Percentiles rank a stretch among this genome's conserved stretches.
Evolutionary conservation across 53 echinoderm and acorn worm species (phyloP).

Genomic region (Pentamera pediparva): DNA sequence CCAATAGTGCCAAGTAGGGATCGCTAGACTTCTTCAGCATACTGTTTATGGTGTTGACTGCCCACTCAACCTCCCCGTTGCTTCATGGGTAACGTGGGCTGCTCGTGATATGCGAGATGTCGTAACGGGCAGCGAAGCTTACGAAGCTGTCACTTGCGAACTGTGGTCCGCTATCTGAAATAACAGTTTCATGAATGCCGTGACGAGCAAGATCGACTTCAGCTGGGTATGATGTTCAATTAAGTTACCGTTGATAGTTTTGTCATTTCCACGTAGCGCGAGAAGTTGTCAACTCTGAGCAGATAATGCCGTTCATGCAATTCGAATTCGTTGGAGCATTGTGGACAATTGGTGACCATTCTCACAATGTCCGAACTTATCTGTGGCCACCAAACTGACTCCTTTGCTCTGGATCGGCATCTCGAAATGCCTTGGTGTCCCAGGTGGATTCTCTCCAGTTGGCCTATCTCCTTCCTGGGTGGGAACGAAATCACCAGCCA

Average conservation of each 20-base stretch:
- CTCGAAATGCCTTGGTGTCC: slow-evolving; percentile 47
- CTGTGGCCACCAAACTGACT: slow-evolving; percentile 64
- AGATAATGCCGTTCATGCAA: neutral
- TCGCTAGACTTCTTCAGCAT: slow-evolving; percentile 14
- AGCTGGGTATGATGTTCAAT: too few relatives aligned
- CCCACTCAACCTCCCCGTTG: slow-evolving; percentile 54
- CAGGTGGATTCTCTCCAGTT: slow-evolving; percentile 38
- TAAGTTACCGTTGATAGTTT: neutral
- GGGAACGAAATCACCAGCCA: slow-evolving; percentile 44
- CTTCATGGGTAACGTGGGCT: slow-evolving; percentile 31
- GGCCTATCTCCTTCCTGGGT: slow-evolving; percentile 29
- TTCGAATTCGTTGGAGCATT: neutral
- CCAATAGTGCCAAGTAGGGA: slow-evolving; percentile 18
- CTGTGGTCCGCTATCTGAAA: slow-evolving; percentile 36
- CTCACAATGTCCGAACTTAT: slow-evolving; percentile 24
- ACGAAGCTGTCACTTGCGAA: too few relatives aligned
- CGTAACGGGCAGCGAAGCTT: slow-evolving; percentile 5
- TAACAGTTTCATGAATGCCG: slow-evolving; percentile 35
- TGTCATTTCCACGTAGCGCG: neutral
- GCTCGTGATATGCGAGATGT: slow-evolving; percentile 25
- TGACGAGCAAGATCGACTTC: slow-evolving; percentile 28
- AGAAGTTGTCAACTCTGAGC: neutral
- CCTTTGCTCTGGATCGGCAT: slow-evolving; percentile 38
- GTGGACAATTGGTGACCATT: slow-evolving; percentile 30
- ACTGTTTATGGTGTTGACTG: slow-evolving; percentile 45